These are phyloP conservation scores for Eptatretus atami DNA, from an alignment of 2,797 vertebrate genomes.

Conservation along the genomic window DNA sequence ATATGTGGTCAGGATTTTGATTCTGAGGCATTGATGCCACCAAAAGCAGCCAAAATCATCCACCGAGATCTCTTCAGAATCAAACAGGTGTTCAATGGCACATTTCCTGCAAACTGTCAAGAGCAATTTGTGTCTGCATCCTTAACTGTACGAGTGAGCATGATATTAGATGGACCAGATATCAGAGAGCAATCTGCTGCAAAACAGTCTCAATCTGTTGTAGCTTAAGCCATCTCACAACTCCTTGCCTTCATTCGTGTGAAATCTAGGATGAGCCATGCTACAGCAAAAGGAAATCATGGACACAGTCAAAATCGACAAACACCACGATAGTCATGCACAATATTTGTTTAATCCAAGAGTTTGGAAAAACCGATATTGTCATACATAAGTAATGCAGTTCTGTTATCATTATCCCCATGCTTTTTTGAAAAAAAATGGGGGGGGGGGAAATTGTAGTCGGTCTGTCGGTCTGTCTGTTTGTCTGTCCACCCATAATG, in stretches of 20 bases:
- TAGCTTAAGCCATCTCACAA: background rate
- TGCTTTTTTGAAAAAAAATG: too few relatives aligned
- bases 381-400: too few relatives aligned
- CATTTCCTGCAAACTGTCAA: background rate
- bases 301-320: too few relatives aligned
- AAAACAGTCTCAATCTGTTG: background rate
- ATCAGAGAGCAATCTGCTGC: background rate
- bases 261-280: background rate
- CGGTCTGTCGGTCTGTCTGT: too few relatives aligned
- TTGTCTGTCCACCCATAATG: too few relatives aligned
- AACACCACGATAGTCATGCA: too few relatives aligned
- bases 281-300: background rate
- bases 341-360: too few relatives aligned
- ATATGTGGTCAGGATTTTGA: background rate
- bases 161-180: background rate
- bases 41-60: conserved; percentile 2
- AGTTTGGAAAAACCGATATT: too few relatives aligned
- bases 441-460: too few relatives aligned
- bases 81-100: background rate
- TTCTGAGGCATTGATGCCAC: background rate
- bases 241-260: background rate
- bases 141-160: background rate
- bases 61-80: background rate
- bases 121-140: background rate
- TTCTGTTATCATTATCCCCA: too few relatives aligned